Percentiles rank a stretch among this genome's conserved stretches.
phyloP scores from a whole-genome alignment of 1,140 invertebrate genomes.

The Bilobella aurantiaca region DNA sequence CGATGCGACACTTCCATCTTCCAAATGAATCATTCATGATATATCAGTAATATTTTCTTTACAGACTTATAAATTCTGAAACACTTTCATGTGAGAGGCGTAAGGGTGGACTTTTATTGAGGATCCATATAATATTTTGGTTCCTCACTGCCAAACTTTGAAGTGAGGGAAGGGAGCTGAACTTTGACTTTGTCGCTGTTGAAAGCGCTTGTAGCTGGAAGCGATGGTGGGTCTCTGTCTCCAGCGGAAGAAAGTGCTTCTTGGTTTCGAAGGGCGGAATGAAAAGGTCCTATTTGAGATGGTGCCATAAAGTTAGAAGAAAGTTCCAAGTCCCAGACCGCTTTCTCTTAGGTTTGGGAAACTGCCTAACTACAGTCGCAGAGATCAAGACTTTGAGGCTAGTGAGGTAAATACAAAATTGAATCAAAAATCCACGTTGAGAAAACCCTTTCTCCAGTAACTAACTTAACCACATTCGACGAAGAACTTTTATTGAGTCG shows the following conservation, averaged over 20 bases:
- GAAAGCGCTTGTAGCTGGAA: too few species aligned
- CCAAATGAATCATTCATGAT: too few species aligned
- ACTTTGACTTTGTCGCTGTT: not conserved
- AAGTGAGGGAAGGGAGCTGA: not conserved
- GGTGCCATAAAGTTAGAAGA: not conserved
- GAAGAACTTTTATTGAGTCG: not conserved
- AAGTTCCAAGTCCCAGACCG: not conserved
- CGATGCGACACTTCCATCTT: too few species aligned
- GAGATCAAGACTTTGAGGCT: not conserved
- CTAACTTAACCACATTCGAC: not conserved
- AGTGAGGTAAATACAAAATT: not conserved
- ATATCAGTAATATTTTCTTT: too few species aligned
- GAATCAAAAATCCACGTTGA: not conserved
- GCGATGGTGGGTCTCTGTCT: not conserved
- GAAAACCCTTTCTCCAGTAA: not conserved
- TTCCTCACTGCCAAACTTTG: too few species aligned
- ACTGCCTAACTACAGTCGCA: too few species aligned
- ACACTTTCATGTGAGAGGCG: too few species aligned
- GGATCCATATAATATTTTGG: too few species aligned
- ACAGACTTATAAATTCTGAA: too few species aligned
- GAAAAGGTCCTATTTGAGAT: not conserved
- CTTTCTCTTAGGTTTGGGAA: not conserved
- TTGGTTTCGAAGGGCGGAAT: not conserved
- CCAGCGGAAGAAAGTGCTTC: not conserved
- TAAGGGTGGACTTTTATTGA: too few species aligned